Conservation (phyloP, 2,888 invertebrate species). For the Drosophila greeni region DNA sequence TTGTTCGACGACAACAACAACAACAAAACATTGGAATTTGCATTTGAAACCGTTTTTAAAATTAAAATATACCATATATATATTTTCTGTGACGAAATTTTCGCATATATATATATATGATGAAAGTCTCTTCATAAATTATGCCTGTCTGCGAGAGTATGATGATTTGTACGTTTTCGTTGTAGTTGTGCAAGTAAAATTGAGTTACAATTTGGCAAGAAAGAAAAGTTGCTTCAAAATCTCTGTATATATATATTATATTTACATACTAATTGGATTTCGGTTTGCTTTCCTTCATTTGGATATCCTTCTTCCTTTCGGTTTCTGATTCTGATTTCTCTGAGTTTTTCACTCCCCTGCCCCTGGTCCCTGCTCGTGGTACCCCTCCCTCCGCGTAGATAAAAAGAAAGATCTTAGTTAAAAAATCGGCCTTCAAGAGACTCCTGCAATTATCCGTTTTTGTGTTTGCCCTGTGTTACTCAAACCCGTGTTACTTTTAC, state of each 20-base stretch:
- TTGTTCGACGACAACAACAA: conserved; percentile 36
- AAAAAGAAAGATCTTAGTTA: conserved; percentile 25
- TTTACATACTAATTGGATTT: conserved; percentile 48
- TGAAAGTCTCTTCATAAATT: conserved; percentile 35
- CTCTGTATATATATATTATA: conserved; percentile 55
- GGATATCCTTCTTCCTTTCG: conserved; percentile 11
- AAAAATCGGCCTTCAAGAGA: conserved; percentile 28
- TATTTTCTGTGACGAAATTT: conserved; percentile 26
- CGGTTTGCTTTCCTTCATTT: conserved; percentile 29
- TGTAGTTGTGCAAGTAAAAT: conserved; percentile 66
- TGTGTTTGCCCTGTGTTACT: conserved; percentile 12
- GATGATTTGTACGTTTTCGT: conserved; percentile 49
- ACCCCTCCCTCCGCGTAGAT: conserved; percentile 13
- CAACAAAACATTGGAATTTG: conserved; percentile 37
- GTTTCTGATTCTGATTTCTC: conserved; percentile 2
- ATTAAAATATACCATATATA: conserved; percentile 10
- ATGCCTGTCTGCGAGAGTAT: conserved; percentile 52
- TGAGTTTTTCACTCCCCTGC: conserved; percentile 22
- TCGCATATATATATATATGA: conserved; percentile 13
- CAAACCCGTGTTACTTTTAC: conserved; percentile 1
- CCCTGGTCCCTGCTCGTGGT: conserved; percentile 11
- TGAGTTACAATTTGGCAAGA: conserved; percentile 44
- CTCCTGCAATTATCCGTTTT: conserved; percentile 20
- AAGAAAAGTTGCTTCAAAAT: conserved; percentile 30
- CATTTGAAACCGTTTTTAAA: conserved; percentile 43